Base-by-base conservation (phyloP, 64 coral and sea anemone genomes). In the Catalaphyllia jardinei region DNA sequence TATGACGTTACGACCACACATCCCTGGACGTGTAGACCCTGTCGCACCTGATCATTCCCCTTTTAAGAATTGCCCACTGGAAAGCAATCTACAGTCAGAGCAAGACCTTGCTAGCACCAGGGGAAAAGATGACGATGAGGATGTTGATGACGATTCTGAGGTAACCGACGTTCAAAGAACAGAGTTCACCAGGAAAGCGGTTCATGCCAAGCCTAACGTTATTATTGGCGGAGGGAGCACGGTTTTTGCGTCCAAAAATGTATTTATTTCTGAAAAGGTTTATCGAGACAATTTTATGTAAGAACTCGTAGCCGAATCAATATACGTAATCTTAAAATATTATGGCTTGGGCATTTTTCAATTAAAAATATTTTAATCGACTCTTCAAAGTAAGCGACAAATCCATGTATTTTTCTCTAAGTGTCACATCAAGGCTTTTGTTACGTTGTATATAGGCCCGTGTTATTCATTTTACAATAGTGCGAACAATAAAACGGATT, bases 91-190 rank as follows among this genome's bases (percentile, higher is more conserved):
- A 33, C 30, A 85, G 18, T 38, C 81, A 15, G 1, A 1, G 27
- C 20, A 51, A 65, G n/a, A 29, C 19, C 31, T 85, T 46, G 39
- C 38, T 16, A 46, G 39, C 49, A 24, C 62, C 15, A 27, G 11
- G 52, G 62, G 71, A 31, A 31, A 49, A 25, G 79, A 65, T 65
- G 89, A 91, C 28, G 90, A 92, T 69, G 82, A 77, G 6, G 90
- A 92, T 86, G n/a, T 46, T 3, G 86, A 88, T 39, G 50, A 42
- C 15, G 90, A 92, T 65, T 55, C 29, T 25, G 89, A 91, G 17
- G 82, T 86, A 19, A 92, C 90, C 15, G 90, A 92, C 72, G 25
- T 67, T 65, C 90, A 92, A 60, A 92, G 86, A 28, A 69, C 49
- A 0, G 90, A 92, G 73, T 78, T 92, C 49, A 92, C 90, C 12